Evolutionary conservation across 2,888 invertebrate species (phyloP), one percentile per base, ranked within the genome.

Genomic region (Agrotis exclamationis): DNA sequence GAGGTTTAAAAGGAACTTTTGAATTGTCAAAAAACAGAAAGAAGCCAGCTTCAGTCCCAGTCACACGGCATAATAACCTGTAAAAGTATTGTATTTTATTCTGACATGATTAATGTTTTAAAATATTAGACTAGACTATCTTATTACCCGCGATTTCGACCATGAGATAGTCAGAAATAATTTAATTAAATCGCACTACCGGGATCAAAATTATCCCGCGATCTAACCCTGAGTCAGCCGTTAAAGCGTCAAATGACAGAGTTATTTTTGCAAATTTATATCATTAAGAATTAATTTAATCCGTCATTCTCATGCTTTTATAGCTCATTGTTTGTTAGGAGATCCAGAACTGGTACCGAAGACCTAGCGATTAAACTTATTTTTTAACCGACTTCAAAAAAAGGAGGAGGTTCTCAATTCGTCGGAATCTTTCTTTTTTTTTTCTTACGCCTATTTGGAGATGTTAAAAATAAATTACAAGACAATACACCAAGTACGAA

Each of bases 291-390:
- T 56, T 57, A 28, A 80, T 76, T 58, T 45, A 33, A 68, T 63
- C 24, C 18, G n/a, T 51, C 54, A 56, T 54, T 45, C 58, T 53
- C 60, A 33, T 28, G 33, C 47, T 22, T 39, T 56, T 33, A 68
- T 59, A 48, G 69, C 47, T 51, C 44, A 77, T 81, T 81, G 77
- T 81, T 53, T 14, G 24, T 47, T 39, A 45, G 18, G 50, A 66
- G 66, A 67, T 45, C 24, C 57, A 50, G 24, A 50, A 51, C 22
- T 59, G 63, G 44, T 51, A 51, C 45, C 20, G 24, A n/a, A 9
- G 20, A 53, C 18, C 39, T 44, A 63, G 28, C 50, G 33, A 59
- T 33, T 63, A 16, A 20, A 67, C 20, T 1, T 63, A 57, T 76
- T 54, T 67, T n/a, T n/a, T n/a, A n/a, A n/a, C n/a, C n/a, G n/a